A percentile compares a stretch with the other conserved stretches of the same genome.
These are phyloP conservation scores for Sebastes diaconus DNA, from an alignment of 2,797 vertebrate genomes.

Conservation along the genomic window DNA sequence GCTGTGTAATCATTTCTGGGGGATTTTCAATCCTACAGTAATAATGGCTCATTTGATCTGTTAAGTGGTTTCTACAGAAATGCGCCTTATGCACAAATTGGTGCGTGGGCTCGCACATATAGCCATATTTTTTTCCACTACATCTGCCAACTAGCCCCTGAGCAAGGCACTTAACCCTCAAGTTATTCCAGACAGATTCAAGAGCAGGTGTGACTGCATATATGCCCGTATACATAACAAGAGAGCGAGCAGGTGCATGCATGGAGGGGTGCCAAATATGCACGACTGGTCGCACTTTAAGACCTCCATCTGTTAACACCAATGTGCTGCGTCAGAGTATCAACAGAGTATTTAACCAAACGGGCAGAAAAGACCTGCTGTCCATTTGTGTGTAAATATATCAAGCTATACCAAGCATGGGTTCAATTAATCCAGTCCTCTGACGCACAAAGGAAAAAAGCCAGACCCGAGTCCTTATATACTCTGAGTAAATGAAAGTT, in stretches of 20 bases:
- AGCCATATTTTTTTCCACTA: not conserved
- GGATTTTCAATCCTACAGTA: slow-evolving; percentile 4
- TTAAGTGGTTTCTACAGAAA: not conserved
- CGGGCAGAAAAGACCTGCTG: slow-evolving; percentile 4
- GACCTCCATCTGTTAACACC: slow-evolving; percentile 51
- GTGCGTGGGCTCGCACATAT: not conserved
- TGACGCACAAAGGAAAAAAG: slow-evolving; percentile 19
- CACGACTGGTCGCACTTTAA: slow-evolving; percentile 46
- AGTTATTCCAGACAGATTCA: not conserved
- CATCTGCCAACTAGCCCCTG: not conserved
- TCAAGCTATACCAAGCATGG: slow-evolving; percentile 1
- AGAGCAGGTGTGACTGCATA: not conserved
- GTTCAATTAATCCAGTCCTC: slow-evolving; percentile 33
- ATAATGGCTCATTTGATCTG: slow-evolving; percentile 10
- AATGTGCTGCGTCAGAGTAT: slow-evolving; percentile 26
- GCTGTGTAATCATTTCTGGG: slow-evolving; percentile 6
- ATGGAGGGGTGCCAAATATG: slow-evolving; percentile 38
- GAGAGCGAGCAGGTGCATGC: slow-evolving; percentile 37
- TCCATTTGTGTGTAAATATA: slow-evolving; percentile 43
- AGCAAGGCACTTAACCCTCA: slow-evolving; percentile 15
- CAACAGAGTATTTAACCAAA: slow-evolving; percentile 22
- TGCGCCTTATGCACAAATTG: not conserved
- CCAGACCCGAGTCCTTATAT: not conserved
- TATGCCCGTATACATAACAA: slow-evolving; percentile 1
- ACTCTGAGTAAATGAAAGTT: slow-evolving; percentile 8